Evolutionary conservation across 2,113 vertebrate species (phyloP).

Genomic region (Marmota monax): DNA sequence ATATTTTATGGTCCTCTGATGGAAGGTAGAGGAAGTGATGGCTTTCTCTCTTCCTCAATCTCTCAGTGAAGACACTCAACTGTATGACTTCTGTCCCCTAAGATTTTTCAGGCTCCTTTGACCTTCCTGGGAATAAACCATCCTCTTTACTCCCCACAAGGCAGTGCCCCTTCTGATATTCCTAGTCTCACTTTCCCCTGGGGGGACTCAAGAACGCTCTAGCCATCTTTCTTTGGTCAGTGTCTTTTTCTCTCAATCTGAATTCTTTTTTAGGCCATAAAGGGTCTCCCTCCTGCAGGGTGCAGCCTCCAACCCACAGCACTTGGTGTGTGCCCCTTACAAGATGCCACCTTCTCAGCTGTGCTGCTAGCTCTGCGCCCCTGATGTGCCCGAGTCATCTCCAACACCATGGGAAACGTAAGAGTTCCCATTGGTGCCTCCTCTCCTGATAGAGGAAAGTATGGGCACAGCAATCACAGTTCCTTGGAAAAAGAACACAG

Average conservation of each 20-base stretch:
- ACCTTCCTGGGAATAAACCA: not conserved
- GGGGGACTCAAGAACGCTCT: not conserved
- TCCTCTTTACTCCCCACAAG: not conserved
- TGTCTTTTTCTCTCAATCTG: not conserved
- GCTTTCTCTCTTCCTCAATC: not conserved
- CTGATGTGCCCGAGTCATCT: not conserved
- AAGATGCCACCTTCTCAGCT: not conserved
- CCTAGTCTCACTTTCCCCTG: not conserved
- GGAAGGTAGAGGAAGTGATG: not conserved
- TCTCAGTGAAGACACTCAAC: not conserved
- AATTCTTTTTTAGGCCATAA: not conserved
- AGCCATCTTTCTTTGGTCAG: not conserved
- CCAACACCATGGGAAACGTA: not conserved
- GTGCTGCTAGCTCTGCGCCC: rapidly evolving
- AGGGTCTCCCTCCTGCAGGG: not conserved
- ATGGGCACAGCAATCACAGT: not conserved
- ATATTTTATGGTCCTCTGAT: not conserved
- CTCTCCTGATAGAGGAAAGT: not conserved
- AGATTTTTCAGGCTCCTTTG: not conserved
- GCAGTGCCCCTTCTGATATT: not conserved
- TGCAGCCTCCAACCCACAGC: not conserved
- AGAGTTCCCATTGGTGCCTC: not conserved
- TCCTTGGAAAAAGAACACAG: not conserved
- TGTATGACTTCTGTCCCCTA: not conserved
- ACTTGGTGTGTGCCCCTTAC: not conserved